These are phyloP conservation scores for Marronus borbonicus DNA, from an alignment of 2,888 invertebrate species.

Conservation along the genomic window DNA sequence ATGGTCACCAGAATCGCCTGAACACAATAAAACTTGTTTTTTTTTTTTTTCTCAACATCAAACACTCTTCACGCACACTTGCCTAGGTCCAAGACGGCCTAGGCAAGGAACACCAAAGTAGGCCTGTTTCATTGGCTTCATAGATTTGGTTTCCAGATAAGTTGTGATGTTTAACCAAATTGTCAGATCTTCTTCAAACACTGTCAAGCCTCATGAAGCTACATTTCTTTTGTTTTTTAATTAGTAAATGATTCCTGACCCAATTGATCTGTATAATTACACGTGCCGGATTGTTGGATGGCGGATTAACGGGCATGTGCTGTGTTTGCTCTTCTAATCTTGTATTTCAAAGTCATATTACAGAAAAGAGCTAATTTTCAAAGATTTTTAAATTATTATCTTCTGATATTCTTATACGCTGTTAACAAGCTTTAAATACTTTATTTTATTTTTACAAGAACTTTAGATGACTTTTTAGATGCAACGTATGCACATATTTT, in stretches of 20 bases:
- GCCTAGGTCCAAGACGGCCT: background rate
- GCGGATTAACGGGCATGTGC: no score
- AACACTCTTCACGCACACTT: background rate
- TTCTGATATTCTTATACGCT: no score
- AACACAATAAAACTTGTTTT: constrained; percentile 6
- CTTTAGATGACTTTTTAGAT: background rate
- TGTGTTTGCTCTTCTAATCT: no score
- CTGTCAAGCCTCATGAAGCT: no score
- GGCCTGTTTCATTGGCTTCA: background rate
- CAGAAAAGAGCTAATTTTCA: no score
- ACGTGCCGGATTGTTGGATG: no score
- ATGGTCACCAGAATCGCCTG: background rate
- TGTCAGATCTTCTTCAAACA: background rate
- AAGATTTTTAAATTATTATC: no score
- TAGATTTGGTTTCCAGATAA: constrained; percentile 3
- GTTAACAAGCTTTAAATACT: no score
- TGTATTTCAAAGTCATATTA: no score
- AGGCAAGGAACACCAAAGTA: background rate
- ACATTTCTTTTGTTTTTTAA: no score
- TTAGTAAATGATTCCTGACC: no score
- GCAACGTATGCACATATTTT: background rate
- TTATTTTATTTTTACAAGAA: background rate
- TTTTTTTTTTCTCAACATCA: background rate
- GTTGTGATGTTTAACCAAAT: background rate
- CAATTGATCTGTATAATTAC: no score